These are phyloP conservation scores for Danionella cerebrum DNA, from an alignment of 2,113 vertebrate genomes.

Conservation along the genomic window DNA sequence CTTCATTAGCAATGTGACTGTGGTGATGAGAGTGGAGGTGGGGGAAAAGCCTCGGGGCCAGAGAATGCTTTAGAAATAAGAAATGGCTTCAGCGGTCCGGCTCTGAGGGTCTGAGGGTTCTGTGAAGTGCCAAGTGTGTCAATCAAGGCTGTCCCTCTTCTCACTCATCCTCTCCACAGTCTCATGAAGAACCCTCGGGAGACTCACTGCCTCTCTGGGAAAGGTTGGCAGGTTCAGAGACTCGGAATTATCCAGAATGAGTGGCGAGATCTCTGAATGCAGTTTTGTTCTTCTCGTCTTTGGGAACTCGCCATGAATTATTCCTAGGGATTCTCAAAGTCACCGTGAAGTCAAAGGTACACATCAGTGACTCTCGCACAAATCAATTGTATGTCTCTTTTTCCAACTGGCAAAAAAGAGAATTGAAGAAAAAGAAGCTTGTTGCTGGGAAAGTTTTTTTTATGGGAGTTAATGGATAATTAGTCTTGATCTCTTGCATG, in stretches of 20 bases:
- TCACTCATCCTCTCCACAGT: conserved; percentile 38
- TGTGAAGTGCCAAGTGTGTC: conserved; percentile 31
- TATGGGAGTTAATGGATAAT: conserved; percentile 36
- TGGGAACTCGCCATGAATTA: conserved; percentile 66
- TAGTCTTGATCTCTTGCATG: conserved; percentile 37
- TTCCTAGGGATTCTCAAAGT: conserved; percentile 69
- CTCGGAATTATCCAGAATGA: conserved; percentile 51
- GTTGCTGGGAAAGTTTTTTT: conserved; percentile 28
- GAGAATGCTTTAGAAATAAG: no score
- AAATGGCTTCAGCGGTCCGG: conserved; percentile 10
- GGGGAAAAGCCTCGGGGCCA: background rate
- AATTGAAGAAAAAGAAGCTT: background rate
- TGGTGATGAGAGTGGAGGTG: conserved; percentile 27
- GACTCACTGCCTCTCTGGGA: conserved; percentile 22
- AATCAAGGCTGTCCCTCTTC: conserved; percentile 37
- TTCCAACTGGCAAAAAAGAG: conserved; percentile 32
- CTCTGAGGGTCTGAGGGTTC: conserved; percentile 8
- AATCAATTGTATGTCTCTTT: conserved; percentile 31
- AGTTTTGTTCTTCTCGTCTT: conserved; percentile 50
- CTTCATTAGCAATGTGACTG: conserved; percentile 31
- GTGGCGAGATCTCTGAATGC: conserved; percentile 53
- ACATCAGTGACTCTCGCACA: conserved; percentile 58
- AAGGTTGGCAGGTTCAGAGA: conserved; percentile 24
- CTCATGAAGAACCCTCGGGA: conserved; percentile 45
- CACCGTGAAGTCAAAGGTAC: conserved; percentile 64